Conservation (phyloP, 2,888 invertebrate genomes). For the Margaritifera margaritifera region DNA sequence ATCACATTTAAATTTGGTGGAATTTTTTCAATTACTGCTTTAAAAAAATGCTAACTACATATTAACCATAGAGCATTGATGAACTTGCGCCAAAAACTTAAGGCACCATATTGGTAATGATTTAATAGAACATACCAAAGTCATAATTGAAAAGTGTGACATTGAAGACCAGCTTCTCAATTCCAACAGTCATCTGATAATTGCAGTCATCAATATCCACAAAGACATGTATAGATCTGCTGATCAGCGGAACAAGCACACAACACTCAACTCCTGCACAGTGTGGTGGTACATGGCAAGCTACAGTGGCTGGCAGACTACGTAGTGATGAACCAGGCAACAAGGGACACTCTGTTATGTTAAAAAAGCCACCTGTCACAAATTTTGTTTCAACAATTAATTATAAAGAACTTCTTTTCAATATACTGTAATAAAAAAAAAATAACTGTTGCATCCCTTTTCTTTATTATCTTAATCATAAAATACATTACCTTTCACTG, state of each 20-base stretch:
- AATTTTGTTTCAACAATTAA: not conserved
- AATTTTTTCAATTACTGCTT: too few species aligned
- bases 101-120: not conserved
- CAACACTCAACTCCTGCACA: slow-evolving; percentile 30
- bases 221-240: slow-evolving; percentile 16
- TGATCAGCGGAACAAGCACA: slow-evolving; percentile 14
- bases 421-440: too few species aligned
- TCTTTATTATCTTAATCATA: too few species aligned
- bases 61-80: not conserved
- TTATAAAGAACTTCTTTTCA: slow-evolving; percentile 3
- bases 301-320: slow-evolving; percentile 6
- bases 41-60: too few species aligned
- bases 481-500: too few species aligned
- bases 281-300: slow-evolving; percentile 16
- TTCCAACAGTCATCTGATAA: slow-evolving; percentile 19
- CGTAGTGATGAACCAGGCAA: slow-evolving; percentile 2
- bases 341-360: slow-evolving; percentile 10
- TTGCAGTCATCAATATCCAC: slow-evolving; percentile 25
- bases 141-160: slow-evolving; percentile 11
- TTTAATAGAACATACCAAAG: slow-evolving; percentile 10
- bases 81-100: not conserved
- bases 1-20: too few species aligned
- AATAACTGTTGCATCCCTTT: too few species aligned
- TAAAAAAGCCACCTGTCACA: not conserved
- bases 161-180: slow-evolving; percentile 22